Base-by-base conservation (phyloP, 64 coral and sea anemone genomes). In the Porites australiensis region DNA sequence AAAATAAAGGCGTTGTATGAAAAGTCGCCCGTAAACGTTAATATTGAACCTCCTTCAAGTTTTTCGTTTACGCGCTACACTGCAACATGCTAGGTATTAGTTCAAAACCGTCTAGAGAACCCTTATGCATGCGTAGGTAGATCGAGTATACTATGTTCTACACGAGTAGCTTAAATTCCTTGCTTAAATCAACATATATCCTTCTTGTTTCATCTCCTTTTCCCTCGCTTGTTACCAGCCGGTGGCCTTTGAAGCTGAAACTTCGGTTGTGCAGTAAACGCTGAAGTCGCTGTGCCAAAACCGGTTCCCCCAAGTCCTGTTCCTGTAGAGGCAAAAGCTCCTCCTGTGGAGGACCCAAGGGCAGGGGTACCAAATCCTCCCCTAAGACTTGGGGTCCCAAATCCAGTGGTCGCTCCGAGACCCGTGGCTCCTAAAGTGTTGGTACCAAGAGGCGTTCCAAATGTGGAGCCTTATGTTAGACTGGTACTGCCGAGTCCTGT, bases 201-300 rank as follows among this genome's bases (percentile, higher is more conserved):
- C 3, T 57, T 5, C 53, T 57, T 57, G 46, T 45, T 47, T 83
- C 21, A 93, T 87, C 91, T 87, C 58, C 84, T 86, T 79, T 93
- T 93, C 19, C 91, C 91, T 93, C 91, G 45, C 22, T 93, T 93
- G 21, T 87, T 93, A 11, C 91, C 91, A 79, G 91, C 74, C 11
- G 91, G 91, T 43, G 91, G 91, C 22, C 79, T 66, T 67, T 93
- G 91, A 79, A 93, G 72, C 63, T 93, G 82, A 79, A 93, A 93
- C 64, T 85, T 92, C 0, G 68, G 86, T 77, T 88, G 69, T 12
- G 61, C 50, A 65, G 57, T 72, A 71, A 93, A 87, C 22, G 82
- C 60, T 8, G 91, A 78, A 70, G 82, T 48, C 8, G 15, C 82
- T 2, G 81, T 75, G 52, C 88, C 88, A n/a, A 90, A 86, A 21